Evolutionary conservation across 2,113 vertebrate genomes (phyloP).

Genomic region (Eira barbara): DNA sequence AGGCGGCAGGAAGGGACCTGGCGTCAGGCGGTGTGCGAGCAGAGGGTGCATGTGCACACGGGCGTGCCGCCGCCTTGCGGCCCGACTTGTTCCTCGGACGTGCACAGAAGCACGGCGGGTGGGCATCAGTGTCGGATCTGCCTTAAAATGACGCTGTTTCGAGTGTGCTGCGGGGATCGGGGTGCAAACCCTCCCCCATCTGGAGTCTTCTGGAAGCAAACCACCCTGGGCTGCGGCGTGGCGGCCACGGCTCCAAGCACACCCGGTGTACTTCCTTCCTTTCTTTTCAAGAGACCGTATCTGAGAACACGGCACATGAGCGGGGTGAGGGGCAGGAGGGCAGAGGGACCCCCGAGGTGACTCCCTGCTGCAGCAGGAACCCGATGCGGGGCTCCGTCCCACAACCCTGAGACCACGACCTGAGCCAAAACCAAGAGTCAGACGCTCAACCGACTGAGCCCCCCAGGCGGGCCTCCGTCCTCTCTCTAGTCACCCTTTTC

Average conservation of each 20-base stretch:
- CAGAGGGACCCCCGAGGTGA: neutral
- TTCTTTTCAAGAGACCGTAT: neutral
- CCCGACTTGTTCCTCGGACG: neutral
- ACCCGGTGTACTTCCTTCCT: neutral
- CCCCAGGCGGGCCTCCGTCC: neutral
- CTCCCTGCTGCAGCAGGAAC: neutral
- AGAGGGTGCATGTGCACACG: neutral
- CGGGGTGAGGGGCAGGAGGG: neutral
- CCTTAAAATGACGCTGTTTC: neutral
- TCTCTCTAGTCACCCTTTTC: neutral
- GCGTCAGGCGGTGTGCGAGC: no score
- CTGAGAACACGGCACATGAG: neutral
- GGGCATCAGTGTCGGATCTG: neutral
- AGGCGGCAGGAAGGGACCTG: no score
- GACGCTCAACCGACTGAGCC: fast-evolving
- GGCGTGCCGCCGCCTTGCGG: neutral
- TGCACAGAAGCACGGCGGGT: no score
- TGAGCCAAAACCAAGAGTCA: neutral
- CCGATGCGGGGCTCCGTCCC: neutral
- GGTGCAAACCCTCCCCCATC: neutral
- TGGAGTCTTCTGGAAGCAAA: neutral
- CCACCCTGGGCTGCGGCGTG: neutral
- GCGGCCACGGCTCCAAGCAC: neutral
- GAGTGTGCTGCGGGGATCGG: neutral
- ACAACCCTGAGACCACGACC: neutral